These are phyloP conservation scores for Tenebrio molitor DNA, from an alignment of 1,140 invertebrate genomes.

Conservation along the genomic window DNA sequence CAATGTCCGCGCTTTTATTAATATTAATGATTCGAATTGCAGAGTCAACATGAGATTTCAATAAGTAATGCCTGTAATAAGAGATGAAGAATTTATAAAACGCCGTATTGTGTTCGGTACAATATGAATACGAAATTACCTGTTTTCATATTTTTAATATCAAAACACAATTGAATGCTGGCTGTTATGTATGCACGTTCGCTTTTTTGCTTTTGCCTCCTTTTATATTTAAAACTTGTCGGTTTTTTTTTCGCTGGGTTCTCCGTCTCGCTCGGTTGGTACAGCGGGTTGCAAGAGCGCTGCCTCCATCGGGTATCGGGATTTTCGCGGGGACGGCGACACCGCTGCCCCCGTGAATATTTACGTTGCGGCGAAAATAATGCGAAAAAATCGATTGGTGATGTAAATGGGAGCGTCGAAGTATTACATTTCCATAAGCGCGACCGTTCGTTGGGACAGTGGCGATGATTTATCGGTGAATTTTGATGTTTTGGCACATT, in stretches of 20 bases:
- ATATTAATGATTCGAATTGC: slow-evolving; percentile 46
- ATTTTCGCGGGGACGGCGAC: not conserved
- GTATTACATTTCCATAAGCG: slow-evolving; percentile 25
- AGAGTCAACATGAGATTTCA: slow-evolving; percentile 46
- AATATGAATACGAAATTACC: slow-evolving; percentile 56
- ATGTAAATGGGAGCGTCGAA: slow-evolving; percentile 19
- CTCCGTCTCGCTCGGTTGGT: not conserved
- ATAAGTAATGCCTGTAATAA: slow-evolving; percentile 48
- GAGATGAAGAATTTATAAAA: slow-evolving; percentile 55
- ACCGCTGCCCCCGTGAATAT: not conserved
- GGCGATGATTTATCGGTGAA: slow-evolving; percentile 16
- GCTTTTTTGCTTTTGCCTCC: slow-evolving; percentile 36
- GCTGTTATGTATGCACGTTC: slow-evolving; percentile 51
- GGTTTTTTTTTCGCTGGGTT: slow-evolving; percentile 38
- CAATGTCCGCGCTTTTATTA: slow-evolving; percentile 31
- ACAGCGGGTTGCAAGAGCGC: not conserved
- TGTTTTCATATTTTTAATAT: slow-evolving; percentile 54
- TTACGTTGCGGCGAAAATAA: slow-evolving; percentile 20
- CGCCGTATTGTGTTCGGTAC: slow-evolving; percentile 53
- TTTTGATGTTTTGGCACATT: slow-evolving; percentile 37
- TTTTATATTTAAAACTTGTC: no score
- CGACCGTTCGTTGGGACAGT: not conserved
- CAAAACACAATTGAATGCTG: slow-evolving; percentile 53
- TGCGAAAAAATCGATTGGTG: slow-evolving; percentile 17
- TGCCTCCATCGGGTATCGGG: not conserved